Base-by-base conservation (phyloP, 92 coral and sea anemone species). In the Pocillopora grandis region DNA sequence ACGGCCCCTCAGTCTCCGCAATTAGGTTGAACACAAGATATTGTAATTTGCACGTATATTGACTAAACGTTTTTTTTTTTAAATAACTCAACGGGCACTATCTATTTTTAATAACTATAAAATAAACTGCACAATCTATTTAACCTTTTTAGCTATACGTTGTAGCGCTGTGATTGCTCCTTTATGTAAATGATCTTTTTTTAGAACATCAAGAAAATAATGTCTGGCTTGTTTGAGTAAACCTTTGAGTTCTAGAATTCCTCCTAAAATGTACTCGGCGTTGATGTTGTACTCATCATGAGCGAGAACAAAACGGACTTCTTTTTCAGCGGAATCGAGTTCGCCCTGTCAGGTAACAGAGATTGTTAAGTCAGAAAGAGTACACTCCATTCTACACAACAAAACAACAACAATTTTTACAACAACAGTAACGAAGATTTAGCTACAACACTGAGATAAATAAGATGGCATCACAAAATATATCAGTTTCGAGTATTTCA, bases 221-320 rank as follows among this genome's bases (percentile, higher is more conserved):
- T 21, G 62, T 52, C 74, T 76, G 20, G 93, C 91, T 71, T 91
- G 89, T 33, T 77, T 78, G 20, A 82, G 36, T 17, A 72, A 75
- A 21, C 89, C 94, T 14, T 84, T 87, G 14, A 73, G 37, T 76
- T 93, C 93, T 27, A 93, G 69, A 35, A 85, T 81, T 33, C 72
- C 66, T 20, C 93, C 97, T 55, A 93, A 87, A 35, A 90, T 59
- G 62, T 83, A 91, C 65, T 89, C 89, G 18, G 93, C 92, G 42
- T 85, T 87, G 58, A 33, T 69, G 76, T 81, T 91, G 84, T 84
- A 10, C 12, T 87, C 64, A 66, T 89, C 92, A 62, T 81, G 84
- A 35, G 62, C 58, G 68, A 91, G 82, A 19, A 91, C 49, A 63
- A 77, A 66, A 52, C 85, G 92, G 14, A 87, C 60, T 69, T 93